These are phyloP conservation scores for Paracanthobrama guichenoti DNA, from an alignment of 2,113 vertebrate genomes.

Conservation along the genomic window DNA sequence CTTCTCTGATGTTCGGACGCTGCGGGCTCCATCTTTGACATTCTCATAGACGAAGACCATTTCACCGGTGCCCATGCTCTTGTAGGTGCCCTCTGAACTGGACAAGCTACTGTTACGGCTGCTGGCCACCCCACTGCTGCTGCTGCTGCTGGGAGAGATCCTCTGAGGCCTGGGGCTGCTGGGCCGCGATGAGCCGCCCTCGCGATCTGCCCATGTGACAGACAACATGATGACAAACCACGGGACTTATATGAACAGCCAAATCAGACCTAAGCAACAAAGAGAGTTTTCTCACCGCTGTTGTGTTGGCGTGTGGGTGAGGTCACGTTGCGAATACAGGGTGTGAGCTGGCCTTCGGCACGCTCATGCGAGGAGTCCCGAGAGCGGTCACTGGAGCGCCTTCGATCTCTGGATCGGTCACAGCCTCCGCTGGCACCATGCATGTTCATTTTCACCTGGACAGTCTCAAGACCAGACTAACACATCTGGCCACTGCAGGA, in stretches of 20 bases:
- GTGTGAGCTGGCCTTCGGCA: slow-evolving; percentile 92
- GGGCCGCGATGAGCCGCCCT: slow-evolving; percentile 87
- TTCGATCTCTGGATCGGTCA: slow-evolving; percentile 92
- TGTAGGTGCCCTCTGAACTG: slow-evolving; percentile 89
- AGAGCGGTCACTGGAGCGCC: slow-evolving; percentile 94
- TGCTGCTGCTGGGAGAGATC: slow-evolving; percentile 80
- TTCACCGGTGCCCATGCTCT: slow-evolving; percentile 81
- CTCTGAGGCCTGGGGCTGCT: slow-evolving; percentile 94
- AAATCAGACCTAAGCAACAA: not conserved
- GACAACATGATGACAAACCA: slow-evolving; percentile 15
- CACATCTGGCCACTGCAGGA: slow-evolving; percentile 78
- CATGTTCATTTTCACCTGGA: slow-evolving; percentile 90
- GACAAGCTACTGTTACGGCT: slow-evolving; percentile 94
- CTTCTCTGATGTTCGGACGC: slow-evolving; percentile 87
- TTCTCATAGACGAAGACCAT: slow-evolving; percentile 98
- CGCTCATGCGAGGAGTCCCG: slow-evolving; percentile 97
- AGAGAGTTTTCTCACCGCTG: slow-evolving; percentile 72
- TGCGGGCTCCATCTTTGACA: slow-evolving; percentile 88
- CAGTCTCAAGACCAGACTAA: slow-evolving; percentile 78
- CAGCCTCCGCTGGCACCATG: slow-evolving; percentile 89
- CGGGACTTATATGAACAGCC: not conserved
- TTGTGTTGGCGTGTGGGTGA: slow-evolving; percentile 95
- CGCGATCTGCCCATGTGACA: slow-evolving; percentile 80
- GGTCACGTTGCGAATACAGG: slow-evolving; percentile 96
- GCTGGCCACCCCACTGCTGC: slow-evolving; percentile 83